Base-by-base conservation (phyloP, 2,797 vertebrate genomes). In the Parauchenoglanis ngamensis region DNA sequence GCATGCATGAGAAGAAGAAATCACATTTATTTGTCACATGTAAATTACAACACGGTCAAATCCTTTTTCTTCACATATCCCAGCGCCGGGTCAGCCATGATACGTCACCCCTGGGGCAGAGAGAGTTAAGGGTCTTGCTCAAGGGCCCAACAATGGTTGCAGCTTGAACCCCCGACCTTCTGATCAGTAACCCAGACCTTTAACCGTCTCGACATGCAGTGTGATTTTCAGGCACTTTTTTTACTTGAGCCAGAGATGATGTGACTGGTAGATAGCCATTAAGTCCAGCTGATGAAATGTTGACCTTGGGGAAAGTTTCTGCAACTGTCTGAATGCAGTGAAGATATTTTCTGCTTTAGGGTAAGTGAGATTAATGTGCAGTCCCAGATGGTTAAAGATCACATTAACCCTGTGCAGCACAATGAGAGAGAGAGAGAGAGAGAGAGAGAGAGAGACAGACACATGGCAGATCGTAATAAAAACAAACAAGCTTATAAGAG, bases 341-440 rank as follows among this genome's bases (percentile, higher is more conserved):
- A 88, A 85, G 72, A 80, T 79, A 88, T 85, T 57, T 84, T 72
- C 85, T 87, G 80, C 87, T 87, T 86, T 87, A 67, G 75, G 80
- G 59, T 80, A 89, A 89, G 81, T 82, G 75, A 91, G 87, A 91
- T 89, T 89, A 85, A 89, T 89, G 86, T 83, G 84, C 75, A 82
- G 86, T 57, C 75, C 70, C 67, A 56, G 25, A 77, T 49, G 44
- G 59, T 85, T 84, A 76, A 88, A 87, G 67, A 56, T 25, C 7
- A 15, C 61, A 85, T 91, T 87, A 90, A 88, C 90, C 85, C 87
- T 89, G 84, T 31, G 11, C 17, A 54, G 70, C 65, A 83, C 83
- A 61, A 75, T 75, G 49, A 65, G 31, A 7, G 56, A 61, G 57
- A 61, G 59, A 31, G 56, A 73, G 78, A 61, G 12, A 8, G 13